Evolutionary conservation across 53 echinoderm and acorn worm genomes (phyloP).

Genomic region (Echinometra lucunter): DNA sequence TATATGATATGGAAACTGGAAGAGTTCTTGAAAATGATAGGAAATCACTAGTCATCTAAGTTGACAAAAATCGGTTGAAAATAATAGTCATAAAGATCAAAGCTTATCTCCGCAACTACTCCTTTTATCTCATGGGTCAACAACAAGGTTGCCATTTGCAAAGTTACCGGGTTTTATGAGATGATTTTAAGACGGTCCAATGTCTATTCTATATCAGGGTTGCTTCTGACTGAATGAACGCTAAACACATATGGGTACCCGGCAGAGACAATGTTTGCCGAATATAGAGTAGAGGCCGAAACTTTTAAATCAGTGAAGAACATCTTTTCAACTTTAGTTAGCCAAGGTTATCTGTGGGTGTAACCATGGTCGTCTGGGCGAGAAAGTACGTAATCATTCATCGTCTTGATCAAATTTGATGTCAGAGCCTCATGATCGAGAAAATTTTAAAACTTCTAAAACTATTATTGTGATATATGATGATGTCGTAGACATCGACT

Average conservation of each 20-base stretch:
- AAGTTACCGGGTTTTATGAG: background rate
- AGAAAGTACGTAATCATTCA: background rate
- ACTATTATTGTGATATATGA: background rate
- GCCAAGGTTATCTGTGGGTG: background rate
- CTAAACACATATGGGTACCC: background rate
- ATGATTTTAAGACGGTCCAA: background rate
- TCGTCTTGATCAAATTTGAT: background rate
- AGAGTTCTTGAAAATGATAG: background rate
- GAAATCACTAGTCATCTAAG: conserved; percentile 7
- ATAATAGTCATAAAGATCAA: background rate
- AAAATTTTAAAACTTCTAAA: background rate
- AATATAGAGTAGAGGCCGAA: background rate
- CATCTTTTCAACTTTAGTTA: background rate
- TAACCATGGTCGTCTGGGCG: too few relatives aligned
- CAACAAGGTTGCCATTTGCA: background rate
- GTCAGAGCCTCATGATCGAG: background rate
- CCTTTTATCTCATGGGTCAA: conserved; percentile 2
- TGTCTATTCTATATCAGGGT: background rate
- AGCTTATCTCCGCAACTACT: background rate
- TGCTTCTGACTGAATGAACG: background rate
- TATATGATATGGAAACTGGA: background rate
- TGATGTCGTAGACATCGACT: background rate
- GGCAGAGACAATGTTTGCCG: background rate
- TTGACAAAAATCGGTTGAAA: background rate
- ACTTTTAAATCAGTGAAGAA: background rate